Conservation (phyloP, 1,140 invertebrate genomes). For the Formica exsecta region DNA sequence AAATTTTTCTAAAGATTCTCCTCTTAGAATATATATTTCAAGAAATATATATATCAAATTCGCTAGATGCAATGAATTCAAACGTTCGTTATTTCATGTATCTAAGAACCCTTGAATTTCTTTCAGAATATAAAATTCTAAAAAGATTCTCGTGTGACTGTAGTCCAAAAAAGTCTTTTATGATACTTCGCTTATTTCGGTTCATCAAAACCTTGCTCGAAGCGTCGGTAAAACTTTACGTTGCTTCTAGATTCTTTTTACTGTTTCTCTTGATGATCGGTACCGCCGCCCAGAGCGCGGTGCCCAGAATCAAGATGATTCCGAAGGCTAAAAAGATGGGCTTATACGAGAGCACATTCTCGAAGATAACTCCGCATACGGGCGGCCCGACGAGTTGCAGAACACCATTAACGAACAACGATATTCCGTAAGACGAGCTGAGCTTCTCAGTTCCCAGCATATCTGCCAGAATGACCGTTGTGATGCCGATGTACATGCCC, state of each 20-base stretch:
- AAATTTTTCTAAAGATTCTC: background rate
- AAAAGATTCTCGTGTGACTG: background rate
- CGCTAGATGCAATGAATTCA: background rate
- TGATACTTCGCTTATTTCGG: background rate
- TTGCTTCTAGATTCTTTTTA: constrained; percentile 77
- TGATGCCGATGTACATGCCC: constrained; percentile 93
- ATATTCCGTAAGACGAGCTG: constrained; percentile 93
- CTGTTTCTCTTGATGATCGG: constrained; percentile 89
- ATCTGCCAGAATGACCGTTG: constrained; percentile 93
- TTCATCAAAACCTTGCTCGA: background rate
- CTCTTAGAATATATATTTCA: background rate
- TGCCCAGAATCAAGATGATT: constrained; percentile 89
- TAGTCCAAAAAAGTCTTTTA: constrained; percentile 24
- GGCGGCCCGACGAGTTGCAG: constrained; percentile 92
- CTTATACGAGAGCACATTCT: constrained; percentile 89
- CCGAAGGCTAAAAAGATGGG: constrained; percentile 91
- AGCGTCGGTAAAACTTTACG: constrained; percentile 35
- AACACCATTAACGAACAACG: constrained; percentile 92
- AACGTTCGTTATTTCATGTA: background rate
- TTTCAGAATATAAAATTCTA: background rate
- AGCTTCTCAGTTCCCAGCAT: constrained; percentile 92
- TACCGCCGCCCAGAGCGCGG: constrained; percentile 90
- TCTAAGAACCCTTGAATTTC: background rate
- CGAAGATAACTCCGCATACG: constrained; percentile 90
- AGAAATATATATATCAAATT: constrained; percentile 37